A percentile compares a stretch with the other conserved stretches of the same genome.
Conservation (phyloP, 2,113 vertebrate species). For the Dicentrarchus labrax region DNA sequence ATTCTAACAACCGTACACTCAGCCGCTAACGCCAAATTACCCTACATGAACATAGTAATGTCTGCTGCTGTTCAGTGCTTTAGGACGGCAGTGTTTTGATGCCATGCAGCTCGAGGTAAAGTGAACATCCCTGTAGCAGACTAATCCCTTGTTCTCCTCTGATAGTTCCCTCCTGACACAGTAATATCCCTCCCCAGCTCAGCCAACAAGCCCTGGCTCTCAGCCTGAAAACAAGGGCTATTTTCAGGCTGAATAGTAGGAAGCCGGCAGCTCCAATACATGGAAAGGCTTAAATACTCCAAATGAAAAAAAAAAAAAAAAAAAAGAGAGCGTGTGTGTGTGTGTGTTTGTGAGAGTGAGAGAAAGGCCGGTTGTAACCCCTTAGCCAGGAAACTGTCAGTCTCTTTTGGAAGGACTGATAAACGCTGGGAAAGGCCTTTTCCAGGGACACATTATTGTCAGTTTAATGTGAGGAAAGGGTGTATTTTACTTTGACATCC, state of each 20-base stretch:
- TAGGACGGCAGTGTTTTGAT: slow-evolving; percentile 54
- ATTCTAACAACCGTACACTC: slow-evolving; percentile 36
- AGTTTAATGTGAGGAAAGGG: slow-evolving; percentile 72
- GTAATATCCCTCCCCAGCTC: slow-evolving; percentile 79
- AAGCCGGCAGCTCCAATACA: slow-evolving; percentile 89
- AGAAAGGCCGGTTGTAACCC: slow-evolving; percentile 83
- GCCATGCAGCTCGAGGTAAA: slow-evolving; percentile 70
- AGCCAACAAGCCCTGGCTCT: slow-evolving; percentile 87
- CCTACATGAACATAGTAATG: slow-evolving; percentile 47
- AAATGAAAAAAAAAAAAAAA: slow-evolving; percentile 60
- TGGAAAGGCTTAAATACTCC: slow-evolving; percentile 84
- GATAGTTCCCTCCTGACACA: slow-evolving; percentile 78
- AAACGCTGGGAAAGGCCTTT: slow-evolving; percentile 71
- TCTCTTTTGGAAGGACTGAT: slow-evolving; percentile 80
- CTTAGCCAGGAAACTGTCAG: slow-evolving; percentile 86
- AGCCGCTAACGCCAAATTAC: slow-evolving; percentile 51
- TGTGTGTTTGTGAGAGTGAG: slow-evolving; percentile 43
- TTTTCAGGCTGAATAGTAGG: slow-evolving; percentile 93
- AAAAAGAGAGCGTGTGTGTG: not conserved
- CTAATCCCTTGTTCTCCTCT: slow-evolving; percentile 77
- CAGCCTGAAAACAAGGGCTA: slow-evolving; percentile 89
- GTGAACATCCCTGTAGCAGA: slow-evolving; percentile 77
- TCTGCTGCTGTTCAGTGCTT: slow-evolving; percentile 22
- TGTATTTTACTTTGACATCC: slow-evolving; percentile 66
- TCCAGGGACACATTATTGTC: slow-evolving; percentile 48